Base-by-base conservation (phyloP, 1,140 invertebrate genomes). In the Pseudachorutes palmiensis region DNA sequence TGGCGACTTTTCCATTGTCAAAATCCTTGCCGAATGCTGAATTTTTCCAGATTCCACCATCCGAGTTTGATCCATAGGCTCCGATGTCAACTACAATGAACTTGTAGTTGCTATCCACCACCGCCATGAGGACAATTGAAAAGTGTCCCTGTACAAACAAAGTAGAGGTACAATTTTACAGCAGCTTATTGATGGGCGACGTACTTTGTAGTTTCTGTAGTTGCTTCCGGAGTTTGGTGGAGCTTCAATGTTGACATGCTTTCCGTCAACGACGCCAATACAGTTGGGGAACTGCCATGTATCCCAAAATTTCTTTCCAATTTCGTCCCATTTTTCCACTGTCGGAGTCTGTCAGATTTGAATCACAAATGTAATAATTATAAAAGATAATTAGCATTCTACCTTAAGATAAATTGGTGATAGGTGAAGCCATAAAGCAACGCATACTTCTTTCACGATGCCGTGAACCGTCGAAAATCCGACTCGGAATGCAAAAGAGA, bases 151-250 rank as follows among this genome's bases (percentile, higher is more conserved):
- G 14, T 19, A 49, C 24, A 51, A 49, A 49, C 36, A 64, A 48
- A 63, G 33, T 51, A 24, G 36, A 45, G 12, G 57, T 48, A 28
- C 1, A 41, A 45, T 5, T 28, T 49, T 28, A n/a, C 26, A 32
- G n/a, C n/a, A n/a, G n/a, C n/a, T n/a, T n/a, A 24, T 29, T 26
- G 19, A 14, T 26, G 26, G 28, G 2, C n/a, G 22, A 2, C 19
- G 2, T 9, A 49, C 63, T 55, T 81, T 81, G 72, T 81, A 82
- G 72, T 80, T 80, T 67, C 74, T 80, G 74, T 75, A 81, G 28
- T 64, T 41, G 19, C 76, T 78, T 24, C 78, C 79, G 64, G 66
- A 71, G 48, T 68, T 31, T n/a, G 65, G 24, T 64, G 75, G 75
- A 48, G 66, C 57, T 28, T 60, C 45, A 62, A 74, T 68, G 3